These are phyloP conservation scores for Eudyptes chrysolophus DNA, from an alignment of 2,113 vertebrate species.

Conservation along the genomic window DNA sequence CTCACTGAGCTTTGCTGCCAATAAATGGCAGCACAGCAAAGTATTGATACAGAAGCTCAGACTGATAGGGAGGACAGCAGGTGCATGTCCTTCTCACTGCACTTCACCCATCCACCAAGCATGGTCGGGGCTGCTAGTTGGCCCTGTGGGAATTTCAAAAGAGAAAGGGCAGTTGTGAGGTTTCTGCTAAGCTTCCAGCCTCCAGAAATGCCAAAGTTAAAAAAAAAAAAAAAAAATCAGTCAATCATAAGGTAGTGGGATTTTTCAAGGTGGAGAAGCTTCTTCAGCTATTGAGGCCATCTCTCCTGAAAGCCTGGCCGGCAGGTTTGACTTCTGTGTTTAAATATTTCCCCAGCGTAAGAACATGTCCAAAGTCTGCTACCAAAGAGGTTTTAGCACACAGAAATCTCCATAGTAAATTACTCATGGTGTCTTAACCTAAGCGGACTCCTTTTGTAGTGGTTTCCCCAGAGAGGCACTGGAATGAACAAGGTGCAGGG, in stretches of 20 bases:
- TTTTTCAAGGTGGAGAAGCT: background rate
- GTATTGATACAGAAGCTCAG: background rate
- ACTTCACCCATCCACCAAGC: background rate
- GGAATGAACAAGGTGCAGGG: background rate
- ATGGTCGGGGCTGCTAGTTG: background rate
- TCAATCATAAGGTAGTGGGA: background rate
- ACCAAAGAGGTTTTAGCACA: background rate
- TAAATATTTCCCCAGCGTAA: background rate
- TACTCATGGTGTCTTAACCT: background rate
- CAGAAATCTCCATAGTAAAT: background rate
- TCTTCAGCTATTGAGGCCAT: background rate
- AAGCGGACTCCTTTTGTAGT: background rate
- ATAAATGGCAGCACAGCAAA: background rate
- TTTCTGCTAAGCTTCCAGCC: background rate
- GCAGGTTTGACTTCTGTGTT: background rate
- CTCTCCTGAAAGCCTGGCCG: background rate
- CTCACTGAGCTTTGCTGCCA: background rate
- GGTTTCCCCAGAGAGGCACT: background rate
- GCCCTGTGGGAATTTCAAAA: background rate
- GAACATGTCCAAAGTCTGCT: background rate
- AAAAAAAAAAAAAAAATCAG: background rate
- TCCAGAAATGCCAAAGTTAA: background rate
- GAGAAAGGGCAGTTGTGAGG: background rate
- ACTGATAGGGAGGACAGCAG: background rate
- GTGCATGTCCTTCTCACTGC: background rate